A percentile compares a stretch with the other conserved stretches of the same genome.
These are phyloP conservation scores for Acanthochromis polyacanthus DNA, from an alignment of 2,113 vertebrate genomes.

Conservation along the genomic window DNA sequence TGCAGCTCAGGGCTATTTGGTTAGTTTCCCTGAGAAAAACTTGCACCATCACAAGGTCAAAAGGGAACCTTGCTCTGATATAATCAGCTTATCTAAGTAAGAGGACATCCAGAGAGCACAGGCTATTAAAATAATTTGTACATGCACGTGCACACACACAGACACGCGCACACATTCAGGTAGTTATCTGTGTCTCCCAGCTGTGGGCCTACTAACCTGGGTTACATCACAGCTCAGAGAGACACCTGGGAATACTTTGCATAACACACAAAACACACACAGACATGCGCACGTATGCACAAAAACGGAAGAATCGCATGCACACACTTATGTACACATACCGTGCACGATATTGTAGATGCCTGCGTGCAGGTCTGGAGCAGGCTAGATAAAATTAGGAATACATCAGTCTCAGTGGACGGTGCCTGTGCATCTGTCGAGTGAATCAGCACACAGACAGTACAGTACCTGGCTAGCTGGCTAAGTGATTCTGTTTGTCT, in stretches of 20 bases:
- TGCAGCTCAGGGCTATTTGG: constrained; percentile 26
- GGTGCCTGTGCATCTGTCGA: constrained; percentile 66
- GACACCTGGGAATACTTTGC: constrained; percentile 68
- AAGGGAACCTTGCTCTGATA: constrained; percentile 34
- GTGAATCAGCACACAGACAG: constrained; percentile 63
- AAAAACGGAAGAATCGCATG: constrained; percentile 7
- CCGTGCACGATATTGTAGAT: constrained; percentile 17
- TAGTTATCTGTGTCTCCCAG: constrained; percentile 62
- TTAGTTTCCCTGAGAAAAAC: constrained; percentile 36
- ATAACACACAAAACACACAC: constrained; percentile 38
- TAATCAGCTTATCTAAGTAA: constrained; percentile 53
- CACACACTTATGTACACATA: constrained; percentile 11
- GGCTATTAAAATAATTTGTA: constrained; percentile 34
- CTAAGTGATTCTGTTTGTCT: constrained; percentile 71
- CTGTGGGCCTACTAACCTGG: constrained; percentile 52
- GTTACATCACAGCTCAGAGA: constrained; percentile 60
- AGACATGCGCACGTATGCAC: constrained; percentile 1
- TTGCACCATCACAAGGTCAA: constrained; percentile 51
- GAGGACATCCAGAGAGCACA: constrained; percentile 33
- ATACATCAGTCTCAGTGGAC: constrained; percentile 59
- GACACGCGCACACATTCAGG: constrained; percentile 25
- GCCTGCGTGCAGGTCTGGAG: constrained; percentile 29
- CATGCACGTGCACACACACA: neutral
- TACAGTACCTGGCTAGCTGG: constrained; percentile 59
- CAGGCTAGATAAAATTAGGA: constrained; percentile 53